A percentile compares a stretch with the other conserved stretches of the same genome.
Conservation (phyloP, 2,888 invertebrate genomes). For the Himalopsyche kuldschensis region DNA sequence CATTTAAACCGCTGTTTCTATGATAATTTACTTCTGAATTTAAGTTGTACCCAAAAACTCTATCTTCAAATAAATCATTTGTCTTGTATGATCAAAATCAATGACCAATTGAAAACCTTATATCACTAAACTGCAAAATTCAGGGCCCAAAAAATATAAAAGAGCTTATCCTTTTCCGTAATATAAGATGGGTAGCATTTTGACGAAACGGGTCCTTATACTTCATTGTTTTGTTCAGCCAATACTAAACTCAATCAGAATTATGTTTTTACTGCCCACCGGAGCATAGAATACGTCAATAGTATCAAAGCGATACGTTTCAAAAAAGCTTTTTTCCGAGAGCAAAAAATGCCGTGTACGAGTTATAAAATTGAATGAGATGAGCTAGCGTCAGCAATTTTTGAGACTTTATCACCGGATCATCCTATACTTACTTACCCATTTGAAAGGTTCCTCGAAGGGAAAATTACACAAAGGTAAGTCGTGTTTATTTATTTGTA, state of each 20-base stretch:
- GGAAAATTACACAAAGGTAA: background rate
- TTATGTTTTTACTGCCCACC: background rate
- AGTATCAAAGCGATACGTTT: background rate
- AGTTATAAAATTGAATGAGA: constrained; percentile 19
- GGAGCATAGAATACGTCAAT: background rate
- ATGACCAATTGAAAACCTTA: no score
- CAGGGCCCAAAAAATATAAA: background rate
- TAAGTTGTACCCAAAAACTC: no score
- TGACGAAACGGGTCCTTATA: background rate
- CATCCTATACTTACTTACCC: constrained; percentile 3
- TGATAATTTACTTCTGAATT: no score
- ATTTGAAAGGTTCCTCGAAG: background rate
- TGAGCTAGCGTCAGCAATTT: constrained; percentile 22
- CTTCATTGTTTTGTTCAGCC: background rate
- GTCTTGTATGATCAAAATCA: no score
- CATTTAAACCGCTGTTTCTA: no score
- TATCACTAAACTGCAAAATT: no score
- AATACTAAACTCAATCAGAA: background rate
- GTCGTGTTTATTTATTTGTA: background rate
- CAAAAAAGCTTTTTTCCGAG: background rate
- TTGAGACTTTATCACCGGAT: constrained; percentile 26
- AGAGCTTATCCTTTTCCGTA: background rate
- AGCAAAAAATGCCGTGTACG: background rate
- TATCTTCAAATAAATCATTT: no score
- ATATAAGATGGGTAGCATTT: background rate